These are phyloP conservation scores for Upupa epops DNA, from an alignment of 2,113 vertebrate genomes.

Conservation along the genomic window DNA sequence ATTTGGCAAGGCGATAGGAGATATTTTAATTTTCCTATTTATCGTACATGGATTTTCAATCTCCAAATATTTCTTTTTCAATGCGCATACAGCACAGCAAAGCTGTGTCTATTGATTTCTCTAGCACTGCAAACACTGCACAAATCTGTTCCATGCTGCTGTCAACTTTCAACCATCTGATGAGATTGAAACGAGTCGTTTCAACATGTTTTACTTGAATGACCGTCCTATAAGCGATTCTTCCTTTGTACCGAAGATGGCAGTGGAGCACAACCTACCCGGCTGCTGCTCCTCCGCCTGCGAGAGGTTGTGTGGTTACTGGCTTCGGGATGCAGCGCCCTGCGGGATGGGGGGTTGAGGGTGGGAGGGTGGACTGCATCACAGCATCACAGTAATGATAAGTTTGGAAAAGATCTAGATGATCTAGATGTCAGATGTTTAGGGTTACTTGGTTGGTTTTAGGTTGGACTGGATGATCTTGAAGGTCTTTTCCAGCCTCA, in stretches of 20 bases:
- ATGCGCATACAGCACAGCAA: slow-evolving; percentile 75
- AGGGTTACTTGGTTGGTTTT: too few relatives aligned
- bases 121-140: slow-evolving; percentile 77
- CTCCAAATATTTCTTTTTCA: slow-evolving; percentile 80
- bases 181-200: slow-evolving; percentile 79
- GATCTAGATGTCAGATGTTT: too few relatives aligned
- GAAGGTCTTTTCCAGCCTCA: too few relatives aligned
- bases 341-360: background rate
- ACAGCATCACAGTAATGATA: too few relatives aligned
- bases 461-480: too few relatives aligned
- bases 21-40: slow-evolving; percentile 83
- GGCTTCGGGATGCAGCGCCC: slow-evolving; percentile 38
- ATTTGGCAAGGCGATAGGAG: slow-evolving; percentile 79
- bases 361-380: too few relatives aligned
- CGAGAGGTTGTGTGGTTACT: background rate
- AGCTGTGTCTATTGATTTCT: slow-evolving; percentile 80
- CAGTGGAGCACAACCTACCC: slow-evolving; percentile 71
- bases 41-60: slow-evolving; percentile 79
- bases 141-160: slow-evolving; percentile 81
- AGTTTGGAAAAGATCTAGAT: too few relatives aligned
- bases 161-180: slow-evolving; percentile 80
- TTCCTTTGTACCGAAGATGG: slow-evolving; percentile 74
- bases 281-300: background rate
- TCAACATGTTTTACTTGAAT: slow-evolving; percentile 64
- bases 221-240: slow-evolving; percentile 59